Evolutionary conservation across 2,888 invertebrate genomes (phyloP).

Genomic region (Drosophila heteroneura): DNA sequence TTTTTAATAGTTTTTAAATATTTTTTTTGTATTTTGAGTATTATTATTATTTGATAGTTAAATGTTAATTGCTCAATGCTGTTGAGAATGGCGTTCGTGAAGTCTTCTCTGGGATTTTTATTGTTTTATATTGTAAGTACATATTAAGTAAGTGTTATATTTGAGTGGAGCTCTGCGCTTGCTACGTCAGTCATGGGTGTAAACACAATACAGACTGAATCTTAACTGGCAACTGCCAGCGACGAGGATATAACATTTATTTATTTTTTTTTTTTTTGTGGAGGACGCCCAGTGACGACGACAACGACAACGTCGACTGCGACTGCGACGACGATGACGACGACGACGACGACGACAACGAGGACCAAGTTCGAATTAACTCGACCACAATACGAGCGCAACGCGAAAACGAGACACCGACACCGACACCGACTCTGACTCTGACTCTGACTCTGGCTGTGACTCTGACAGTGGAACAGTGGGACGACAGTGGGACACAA

Average conservation of each 20-base stretch:
- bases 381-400: constrained; percentile 73
- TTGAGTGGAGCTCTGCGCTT: constrained; percentile 65
- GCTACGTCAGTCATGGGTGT: constrained; percentile 83
- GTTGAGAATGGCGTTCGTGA: constrained; percentile 10
- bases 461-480: constrained; percentile 6
- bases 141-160: constrained; percentile 51
- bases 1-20: constrained; percentile 10
- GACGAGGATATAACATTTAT: constrained; percentile 28
- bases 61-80: constrained; percentile 18
- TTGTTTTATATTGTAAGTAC: constrained; percentile 54
- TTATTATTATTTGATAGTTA: constrained; percentile 16
- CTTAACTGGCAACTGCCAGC: constrained; percentile 64
- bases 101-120: constrained; percentile 25
- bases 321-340: constrained; percentile 10
- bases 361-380: constrained; percentile 73
- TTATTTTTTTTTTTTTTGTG: constrained; percentile 25
- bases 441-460: background rate
- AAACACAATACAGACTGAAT: constrained; percentile 84
- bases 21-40: constrained; percentile 10
- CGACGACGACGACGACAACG: constrained; percentile 30
- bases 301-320: constrained; percentile 8
- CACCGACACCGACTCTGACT: constrained; percentile 1
- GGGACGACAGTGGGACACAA: constrained; percentile 19
- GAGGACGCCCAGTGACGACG: constrained; percentile 49
- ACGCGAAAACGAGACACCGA: constrained; percentile 44